Percentiles rank a stretch among this genome's conserved stretches.
phyloP scores from a whole-genome alignment of 2,888 invertebrate species.

The Ephialtes manifestator region DNA sequence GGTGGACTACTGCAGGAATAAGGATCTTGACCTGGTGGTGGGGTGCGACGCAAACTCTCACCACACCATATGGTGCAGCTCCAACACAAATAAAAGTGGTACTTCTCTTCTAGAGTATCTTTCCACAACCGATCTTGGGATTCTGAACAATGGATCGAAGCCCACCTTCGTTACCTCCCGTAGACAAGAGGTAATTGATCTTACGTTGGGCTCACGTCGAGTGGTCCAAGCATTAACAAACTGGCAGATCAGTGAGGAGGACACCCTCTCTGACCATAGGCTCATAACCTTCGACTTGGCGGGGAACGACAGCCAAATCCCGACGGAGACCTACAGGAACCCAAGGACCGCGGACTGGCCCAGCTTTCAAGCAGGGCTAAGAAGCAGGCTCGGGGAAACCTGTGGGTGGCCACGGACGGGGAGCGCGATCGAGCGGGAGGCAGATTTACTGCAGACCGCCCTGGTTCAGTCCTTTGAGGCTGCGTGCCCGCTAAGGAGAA shows the following conservation, averaged over 20 bases:
- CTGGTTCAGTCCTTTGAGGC: too few species aligned
- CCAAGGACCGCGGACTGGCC: background rate
- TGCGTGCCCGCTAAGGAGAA: too few species aligned
- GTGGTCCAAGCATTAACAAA: background rate
- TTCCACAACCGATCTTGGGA: background rate
- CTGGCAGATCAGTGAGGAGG: slow-evolving; percentile 53
- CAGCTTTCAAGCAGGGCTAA: background rate
- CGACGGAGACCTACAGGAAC: slow-evolving; percentile 14
- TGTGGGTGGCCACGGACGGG: slow-evolving; percentile 31
- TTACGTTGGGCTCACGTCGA: slow-evolving; percentile 9
- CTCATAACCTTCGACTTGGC: background rate
- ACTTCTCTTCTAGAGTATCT: slow-evolving; percentile 48
- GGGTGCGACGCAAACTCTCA: slow-evolving; percentile 40
- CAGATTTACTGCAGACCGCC: too few species aligned
- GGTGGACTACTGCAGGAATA: slow-evolving; percentile 19
- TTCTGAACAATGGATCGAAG: too few species aligned
- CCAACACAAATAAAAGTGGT: too few species aligned
- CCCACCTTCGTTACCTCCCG: slow-evolving; percentile 44
- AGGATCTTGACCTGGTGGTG: slow-evolving; percentile 21
- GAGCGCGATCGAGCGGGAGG: too few species aligned
- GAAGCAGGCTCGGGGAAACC: slow-evolving; percentile 14
- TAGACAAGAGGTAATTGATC: slow-evolving; percentile 46
- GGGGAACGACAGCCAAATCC: background rate
- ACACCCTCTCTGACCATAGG: too few species aligned
- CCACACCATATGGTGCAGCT: too few species aligned